A percentile compares a stretch with the other conserved stretches of the same genome.
Evolutionary conservation across 2,113 vertebrate genomes (phyloP).

Genomic region (Cacatua alba): DNA sequence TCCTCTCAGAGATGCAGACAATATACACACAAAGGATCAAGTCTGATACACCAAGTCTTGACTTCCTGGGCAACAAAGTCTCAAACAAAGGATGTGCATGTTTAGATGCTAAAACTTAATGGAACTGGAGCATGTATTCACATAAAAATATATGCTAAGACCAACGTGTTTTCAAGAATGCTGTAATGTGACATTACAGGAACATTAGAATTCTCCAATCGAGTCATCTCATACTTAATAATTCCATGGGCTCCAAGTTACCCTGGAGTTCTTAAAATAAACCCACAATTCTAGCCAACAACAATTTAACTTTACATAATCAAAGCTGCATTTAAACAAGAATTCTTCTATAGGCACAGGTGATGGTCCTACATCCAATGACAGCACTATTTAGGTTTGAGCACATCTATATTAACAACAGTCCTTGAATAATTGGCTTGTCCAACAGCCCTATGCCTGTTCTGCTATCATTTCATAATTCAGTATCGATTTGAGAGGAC

Average conservation of each 20-base stretch:
- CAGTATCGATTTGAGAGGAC: neutral
- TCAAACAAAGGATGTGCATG: rapidly evolving
- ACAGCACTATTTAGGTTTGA: neutral
- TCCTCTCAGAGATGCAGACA: neutral
- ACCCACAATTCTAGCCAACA: neutral
- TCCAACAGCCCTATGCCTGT: neutral
- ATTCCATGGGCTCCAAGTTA: neutral
- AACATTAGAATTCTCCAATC: neutral
- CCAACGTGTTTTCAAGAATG: neutral
- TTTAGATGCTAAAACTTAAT: neutral
- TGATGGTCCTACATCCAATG: neutral
- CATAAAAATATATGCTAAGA: neutral
- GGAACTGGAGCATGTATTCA: neutral
- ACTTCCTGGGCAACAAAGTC: neutral
- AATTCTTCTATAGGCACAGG: neutral
- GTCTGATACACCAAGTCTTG: neutral
- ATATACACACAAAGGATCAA: neutral
- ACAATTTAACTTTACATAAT: neutral
- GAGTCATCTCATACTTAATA: neutral
- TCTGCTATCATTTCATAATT: neutral
- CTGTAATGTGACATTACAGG: neutral
- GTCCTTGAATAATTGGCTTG: neutral
- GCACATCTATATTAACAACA: neutral
- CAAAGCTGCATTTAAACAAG: neutral
- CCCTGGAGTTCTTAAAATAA: neutral